phyloP scores from a whole-genome alignment of 2,797 vertebrate species.

The Potorous gilbertii region DNA sequence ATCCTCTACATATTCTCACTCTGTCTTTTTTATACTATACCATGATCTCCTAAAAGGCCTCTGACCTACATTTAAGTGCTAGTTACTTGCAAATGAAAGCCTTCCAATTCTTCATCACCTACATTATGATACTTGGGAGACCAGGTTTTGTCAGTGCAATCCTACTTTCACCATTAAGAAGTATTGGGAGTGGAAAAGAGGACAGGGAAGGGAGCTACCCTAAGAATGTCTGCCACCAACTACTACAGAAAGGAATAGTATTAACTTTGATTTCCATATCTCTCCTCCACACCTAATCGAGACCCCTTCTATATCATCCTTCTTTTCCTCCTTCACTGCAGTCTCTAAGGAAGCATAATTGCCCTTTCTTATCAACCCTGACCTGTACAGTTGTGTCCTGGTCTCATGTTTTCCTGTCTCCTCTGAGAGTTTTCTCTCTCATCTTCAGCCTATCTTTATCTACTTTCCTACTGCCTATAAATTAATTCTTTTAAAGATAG shows the following conservation, averaged over 20 bases:
- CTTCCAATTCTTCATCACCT: background rate
- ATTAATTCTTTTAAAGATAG: background rate
- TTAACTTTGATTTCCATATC: background rate
- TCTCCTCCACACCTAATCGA: background rate
- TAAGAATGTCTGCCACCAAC: background rate
- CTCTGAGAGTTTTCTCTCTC: background rate
- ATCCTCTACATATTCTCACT: background rate
- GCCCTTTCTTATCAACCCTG: background rate
- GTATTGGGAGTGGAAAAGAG: background rate
- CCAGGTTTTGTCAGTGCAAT: fast-evolving
- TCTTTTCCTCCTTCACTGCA: background rate
- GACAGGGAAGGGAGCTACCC: no score
- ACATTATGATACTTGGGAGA: background rate
- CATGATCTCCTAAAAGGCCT: background rate
- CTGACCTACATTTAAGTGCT: background rate
- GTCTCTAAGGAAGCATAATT: background rate
- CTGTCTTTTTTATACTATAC: background rate
- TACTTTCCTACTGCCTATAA: background rate
- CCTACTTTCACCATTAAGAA: background rate
- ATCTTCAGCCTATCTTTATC: background rate
- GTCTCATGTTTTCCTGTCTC: background rate
- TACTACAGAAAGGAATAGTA: background rate
- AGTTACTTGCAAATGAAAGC: background rate
- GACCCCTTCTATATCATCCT: background rate
- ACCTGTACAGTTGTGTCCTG: background rate